Percentiles rank a stretch among this genome's conserved stretches.
phyloP scores from a whole-genome alignment of 2,113 vertebrate genomes.

The Urocitellus parryii region DNA sequence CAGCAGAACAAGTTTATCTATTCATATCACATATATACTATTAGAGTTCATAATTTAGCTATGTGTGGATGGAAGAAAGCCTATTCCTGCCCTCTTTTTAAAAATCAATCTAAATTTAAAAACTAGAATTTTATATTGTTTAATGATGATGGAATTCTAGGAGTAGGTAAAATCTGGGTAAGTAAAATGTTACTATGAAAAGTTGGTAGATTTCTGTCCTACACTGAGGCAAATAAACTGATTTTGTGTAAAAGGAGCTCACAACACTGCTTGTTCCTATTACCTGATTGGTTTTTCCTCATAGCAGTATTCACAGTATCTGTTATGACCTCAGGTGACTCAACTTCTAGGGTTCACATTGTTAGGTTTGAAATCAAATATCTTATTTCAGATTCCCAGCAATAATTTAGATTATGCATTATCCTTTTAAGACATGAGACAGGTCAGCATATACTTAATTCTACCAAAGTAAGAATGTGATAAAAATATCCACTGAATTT shows the following conservation, averaged over 20 bases:
- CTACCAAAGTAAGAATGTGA: background rate
- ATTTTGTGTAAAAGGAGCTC: background rate
- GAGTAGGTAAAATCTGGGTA: slow-evolving; percentile 21
- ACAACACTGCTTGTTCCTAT: background rate
- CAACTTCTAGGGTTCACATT: background rate
- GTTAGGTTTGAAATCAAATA: slow-evolving; percentile 11
- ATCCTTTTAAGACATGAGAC: background rate
- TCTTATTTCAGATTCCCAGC: background rate
- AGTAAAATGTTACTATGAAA: slow-evolving; percentile 48
- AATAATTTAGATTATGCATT: background rate
- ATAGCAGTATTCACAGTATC: background rate
- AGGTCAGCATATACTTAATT: background rate
- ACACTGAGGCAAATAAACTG: background rate
- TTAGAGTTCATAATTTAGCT: background rate
- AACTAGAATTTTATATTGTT: slow-evolving; percentile 5
- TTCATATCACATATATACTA: background rate
- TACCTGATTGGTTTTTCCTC: background rate
- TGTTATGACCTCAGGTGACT: background rate
- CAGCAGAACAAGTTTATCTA: slow-evolving; percentile 40
- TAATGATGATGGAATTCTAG: background rate
- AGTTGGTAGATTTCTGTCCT: background rate
- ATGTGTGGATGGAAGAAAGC: background rate
- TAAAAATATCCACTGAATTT: background rate
- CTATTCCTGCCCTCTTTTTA: background rate
- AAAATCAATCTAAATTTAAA: slow-evolving; percentile 22